phyloP scores from a whole-genome alignment of 2,888 invertebrate species.

The Dasysyrphus albostriatus region DNA sequence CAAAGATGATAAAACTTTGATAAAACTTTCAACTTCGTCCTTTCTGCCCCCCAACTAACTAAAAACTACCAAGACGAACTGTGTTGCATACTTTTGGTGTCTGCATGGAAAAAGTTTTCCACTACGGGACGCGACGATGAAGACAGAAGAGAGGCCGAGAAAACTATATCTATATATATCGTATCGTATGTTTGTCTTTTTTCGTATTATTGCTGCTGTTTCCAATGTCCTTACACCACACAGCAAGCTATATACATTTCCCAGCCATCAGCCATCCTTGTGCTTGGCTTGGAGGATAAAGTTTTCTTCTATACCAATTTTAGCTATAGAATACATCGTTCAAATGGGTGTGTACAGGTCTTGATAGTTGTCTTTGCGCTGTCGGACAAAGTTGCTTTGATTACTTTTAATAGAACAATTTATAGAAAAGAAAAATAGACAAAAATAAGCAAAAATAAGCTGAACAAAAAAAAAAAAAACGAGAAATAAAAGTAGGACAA shows the following conservation, averaged over 20 bases:
- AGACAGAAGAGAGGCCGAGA: neutral
- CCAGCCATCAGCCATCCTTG: conserved; percentile 5
- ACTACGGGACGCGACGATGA: neutral
- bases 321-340: conserved; percentile 28
- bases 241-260: conserved; percentile 6
- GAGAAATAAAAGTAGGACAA: conserved; percentile 33
- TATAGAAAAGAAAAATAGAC: conserved; percentile 45
- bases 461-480: conserved; percentile 9
- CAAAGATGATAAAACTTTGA: conserved; percentile 73
- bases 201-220: conserved; percentile 6
- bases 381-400: conserved; percentile 73
- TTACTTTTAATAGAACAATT: conserved; percentile 75
- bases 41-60: neutral
- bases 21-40: conserved; percentile 65
- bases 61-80: conserved; percentile 12
- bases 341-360: conserved; percentile 56
- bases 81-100: conserved; percentile 51
- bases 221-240: conserved; percentile 31
- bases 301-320: conserved; percentile 44
- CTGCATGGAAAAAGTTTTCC: conserved; percentile 51
- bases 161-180: conserved; percentile 5
- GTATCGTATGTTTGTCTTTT: neutral
- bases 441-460: conserved; percentile 1
- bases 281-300: conserved; percentile 27
- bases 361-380: conserved; percentile 66